Percentiles rank a stretch among this genome's conserved stretches.
These are phyloP conservation scores for Hyperoplus lanceolatus DNA, from an alignment of 2,797 vertebrate genomes.

Conservation along the genomic window DNA sequence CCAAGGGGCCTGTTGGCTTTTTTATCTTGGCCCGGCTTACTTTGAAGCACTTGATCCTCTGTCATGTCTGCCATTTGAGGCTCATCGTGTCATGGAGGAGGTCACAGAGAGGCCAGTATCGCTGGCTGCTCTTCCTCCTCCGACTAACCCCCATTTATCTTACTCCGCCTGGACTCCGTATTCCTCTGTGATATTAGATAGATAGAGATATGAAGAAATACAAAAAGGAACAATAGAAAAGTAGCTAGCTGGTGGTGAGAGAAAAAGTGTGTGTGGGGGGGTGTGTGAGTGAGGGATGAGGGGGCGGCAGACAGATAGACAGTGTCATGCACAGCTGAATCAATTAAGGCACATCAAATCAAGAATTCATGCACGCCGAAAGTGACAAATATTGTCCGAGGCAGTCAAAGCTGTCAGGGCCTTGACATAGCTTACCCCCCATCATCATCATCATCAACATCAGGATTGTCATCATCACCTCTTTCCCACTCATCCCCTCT, in stretches of 20 bases:
- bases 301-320: constrained; percentile 84
- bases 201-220: constrained; percentile 29
- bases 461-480: constrained; percentile 42
- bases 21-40: constrained; percentile 76
- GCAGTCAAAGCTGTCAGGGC: constrained; percentile 75
- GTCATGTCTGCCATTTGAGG: constrained; percentile 79
- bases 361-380: constrained; percentile 93
- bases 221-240: constrained; percentile 17
- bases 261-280: not conserved
- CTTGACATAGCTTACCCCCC: constrained; percentile 64
- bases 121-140: constrained; percentile 62
- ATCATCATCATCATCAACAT: constrained; percentile 54
- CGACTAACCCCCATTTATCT: constrained; percentile 48
- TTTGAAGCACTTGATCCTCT: constrained; percentile 83
- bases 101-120: constrained; percentile 77
- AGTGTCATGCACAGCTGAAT: constrained; percentile 90
- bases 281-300: constrained; percentile 25
- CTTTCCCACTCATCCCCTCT: constrained; percentile 21
- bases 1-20: constrained; percentile 72
- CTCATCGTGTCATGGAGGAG: constrained; percentile 80
- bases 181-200: constrained; percentile 46
- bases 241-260: constrained; percentile 54
- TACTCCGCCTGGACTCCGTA: constrained; percentile 33
- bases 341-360: constrained; percentile 97
- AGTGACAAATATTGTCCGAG: constrained; percentile 92